A percentile compares a stretch with the other conserved stretches of the same genome.
phyloP scores from a whole-genome alignment of 2,888 invertebrate species.

The Bedellia somnulentella region DNA sequence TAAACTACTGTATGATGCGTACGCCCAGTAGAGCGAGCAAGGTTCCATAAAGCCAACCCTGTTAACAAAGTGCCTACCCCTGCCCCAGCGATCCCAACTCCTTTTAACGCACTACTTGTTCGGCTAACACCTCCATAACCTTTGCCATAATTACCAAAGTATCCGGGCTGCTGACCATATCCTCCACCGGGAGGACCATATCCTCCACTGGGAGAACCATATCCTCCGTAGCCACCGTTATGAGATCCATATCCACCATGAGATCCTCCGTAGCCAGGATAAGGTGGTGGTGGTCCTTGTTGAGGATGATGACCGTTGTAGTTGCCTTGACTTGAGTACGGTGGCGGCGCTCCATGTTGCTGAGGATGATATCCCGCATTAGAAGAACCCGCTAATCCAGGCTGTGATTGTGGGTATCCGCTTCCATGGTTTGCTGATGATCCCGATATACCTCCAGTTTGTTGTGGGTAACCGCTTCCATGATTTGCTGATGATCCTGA shows the following conservation, averaged over 20 bases:
- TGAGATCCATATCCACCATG: neutral
- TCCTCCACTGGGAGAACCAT: slow-evolving; percentile 33
- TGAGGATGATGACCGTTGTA: too few species aligned
- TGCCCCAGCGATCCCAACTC: slow-evolving; percentile 47
- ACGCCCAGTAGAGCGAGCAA: slow-evolving; percentile 44
- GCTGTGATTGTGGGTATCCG: slow-evolving; percentile 18
- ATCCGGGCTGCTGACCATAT: slow-evolving; percentile 36
- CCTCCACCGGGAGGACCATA: slow-evolving; percentile 14
- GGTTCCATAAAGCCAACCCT: slow-evolving; percentile 52
- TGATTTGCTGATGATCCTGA: neutral
- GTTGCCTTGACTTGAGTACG: too few species aligned
- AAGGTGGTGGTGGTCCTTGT: slow-evolving; percentile 8
- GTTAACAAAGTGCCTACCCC: slow-evolving; percentile 50
- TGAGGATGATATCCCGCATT: slow-evolving; percentile 1
- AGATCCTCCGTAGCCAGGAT: slow-evolving; percentile 4
- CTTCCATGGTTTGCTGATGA: slow-evolving; percentile 1
- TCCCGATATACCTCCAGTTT: neutral
- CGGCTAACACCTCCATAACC: slow-evolving; percentile 34
- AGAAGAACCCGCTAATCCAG: slow-evolving; percentile 7
- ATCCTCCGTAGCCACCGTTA: slow-evolving; percentile 18
- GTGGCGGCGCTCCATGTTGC: neutral
- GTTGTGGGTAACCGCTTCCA: neutral
- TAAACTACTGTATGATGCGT: slow-evolving; percentile 47
- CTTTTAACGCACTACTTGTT: slow-evolving; percentile 30
- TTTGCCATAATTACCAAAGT: slow-evolving; percentile 36